phyloP scores from a whole-genome alignment of 92 coral and sea anemone species.

The Bergia sp. region DNA sequence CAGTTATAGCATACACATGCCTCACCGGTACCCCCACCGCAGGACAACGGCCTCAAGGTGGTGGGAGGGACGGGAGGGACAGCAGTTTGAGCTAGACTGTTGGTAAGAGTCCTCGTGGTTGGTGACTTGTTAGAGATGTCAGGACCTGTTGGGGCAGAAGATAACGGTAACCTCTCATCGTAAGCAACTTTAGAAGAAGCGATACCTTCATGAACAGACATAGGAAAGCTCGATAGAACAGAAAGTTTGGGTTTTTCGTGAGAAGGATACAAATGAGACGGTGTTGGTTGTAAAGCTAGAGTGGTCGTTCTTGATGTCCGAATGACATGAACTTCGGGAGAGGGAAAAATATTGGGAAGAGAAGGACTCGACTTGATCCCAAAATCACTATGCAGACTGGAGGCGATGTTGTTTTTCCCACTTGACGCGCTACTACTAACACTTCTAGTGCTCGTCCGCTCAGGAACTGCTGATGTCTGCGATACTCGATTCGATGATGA shows the following conservation, averaged over 20 bases:
- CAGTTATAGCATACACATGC: conserved; percentile 82
- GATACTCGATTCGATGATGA: conserved; percentile 8
- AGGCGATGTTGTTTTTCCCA: background rate
- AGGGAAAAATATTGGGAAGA: conserved; percentile 32
- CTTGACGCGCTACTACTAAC: conserved; percentile 9
- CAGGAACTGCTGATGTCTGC: background rate
- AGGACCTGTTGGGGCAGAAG: conserved; percentile 47
- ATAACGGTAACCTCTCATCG: conserved; percentile 33
- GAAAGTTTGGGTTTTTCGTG: conserved; percentile 38
- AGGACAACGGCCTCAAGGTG: conserved; percentile 21
- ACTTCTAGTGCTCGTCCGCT: conserved; percentile 6
- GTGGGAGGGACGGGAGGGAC: conserved; percentile 8
- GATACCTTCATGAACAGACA: conserved; percentile 41
- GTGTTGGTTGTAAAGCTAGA: conserved; percentile 37
- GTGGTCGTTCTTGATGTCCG: conserved; percentile 40
- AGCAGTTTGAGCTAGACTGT: conserved; percentile 1
- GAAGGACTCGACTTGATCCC: conserved; percentile 29
- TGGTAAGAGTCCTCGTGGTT: conserved; percentile 30
- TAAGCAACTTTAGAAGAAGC: conserved; percentile 36
- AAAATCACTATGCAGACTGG: background rate
- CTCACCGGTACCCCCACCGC: conserved; percentile 40
- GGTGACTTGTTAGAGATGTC: conserved; percentile 24
- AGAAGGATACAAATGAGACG: conserved; percentile 21
- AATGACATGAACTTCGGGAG: conserved; percentile 36
- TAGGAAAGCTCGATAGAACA: conserved; percentile 27